phyloP scores from a whole-genome alignment of 2,888 invertebrate genomes.

The Sympetrum striolatum region DNA sequence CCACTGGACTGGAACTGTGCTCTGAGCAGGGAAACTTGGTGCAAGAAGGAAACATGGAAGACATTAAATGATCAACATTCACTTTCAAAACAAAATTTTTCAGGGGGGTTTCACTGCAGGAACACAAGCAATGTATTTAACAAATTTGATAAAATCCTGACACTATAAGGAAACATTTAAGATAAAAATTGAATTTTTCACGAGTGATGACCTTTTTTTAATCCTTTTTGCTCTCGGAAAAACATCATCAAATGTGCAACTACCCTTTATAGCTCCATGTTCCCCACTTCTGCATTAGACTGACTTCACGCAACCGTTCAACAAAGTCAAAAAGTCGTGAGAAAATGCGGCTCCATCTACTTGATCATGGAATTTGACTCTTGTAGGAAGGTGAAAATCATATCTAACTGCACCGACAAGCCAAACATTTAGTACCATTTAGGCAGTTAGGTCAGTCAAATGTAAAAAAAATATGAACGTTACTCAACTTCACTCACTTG shows the following conservation, averaged over 20 bases:
- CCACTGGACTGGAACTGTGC: constrained; percentile 46
- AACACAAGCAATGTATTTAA: constrained; percentile 48
- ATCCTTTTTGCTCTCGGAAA: constrained; percentile 44
- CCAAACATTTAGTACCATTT: constrained; percentile 24
- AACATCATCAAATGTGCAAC: constrained; percentile 41
- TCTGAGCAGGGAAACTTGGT: constrained; percentile 50
- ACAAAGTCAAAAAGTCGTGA: constrained; percentile 42
- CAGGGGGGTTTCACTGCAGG: constrained; percentile 49
- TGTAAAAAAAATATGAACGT: constrained; percentile 42
- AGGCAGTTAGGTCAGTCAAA: constrained; percentile 38
- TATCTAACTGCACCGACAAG: constrained; percentile 33
- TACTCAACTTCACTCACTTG: constrained; percentile 45
- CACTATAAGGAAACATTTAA: constrained; percentile 44
- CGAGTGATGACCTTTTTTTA: constrained; percentile 44
- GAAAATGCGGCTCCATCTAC: constrained; percentile 32
- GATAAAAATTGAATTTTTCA: constrained; percentile 26
- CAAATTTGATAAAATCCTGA: constrained; percentile 48
- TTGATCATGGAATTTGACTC: constrained; percentile 37
- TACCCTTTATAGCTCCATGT: constrained; percentile 37
- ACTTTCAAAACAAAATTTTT: constrained; percentile 48
- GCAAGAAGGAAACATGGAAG: constrained; percentile 52
- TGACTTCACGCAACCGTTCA: constrained; percentile 36
- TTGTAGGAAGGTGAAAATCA: constrained; percentile 31
- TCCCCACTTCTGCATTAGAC: constrained; percentile 39
- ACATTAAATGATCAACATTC: constrained; percentile 51